Evolutionary conservation across 2,888 invertebrate species (phyloP).

Genomic region (Adelognathus sp.): DNA sequence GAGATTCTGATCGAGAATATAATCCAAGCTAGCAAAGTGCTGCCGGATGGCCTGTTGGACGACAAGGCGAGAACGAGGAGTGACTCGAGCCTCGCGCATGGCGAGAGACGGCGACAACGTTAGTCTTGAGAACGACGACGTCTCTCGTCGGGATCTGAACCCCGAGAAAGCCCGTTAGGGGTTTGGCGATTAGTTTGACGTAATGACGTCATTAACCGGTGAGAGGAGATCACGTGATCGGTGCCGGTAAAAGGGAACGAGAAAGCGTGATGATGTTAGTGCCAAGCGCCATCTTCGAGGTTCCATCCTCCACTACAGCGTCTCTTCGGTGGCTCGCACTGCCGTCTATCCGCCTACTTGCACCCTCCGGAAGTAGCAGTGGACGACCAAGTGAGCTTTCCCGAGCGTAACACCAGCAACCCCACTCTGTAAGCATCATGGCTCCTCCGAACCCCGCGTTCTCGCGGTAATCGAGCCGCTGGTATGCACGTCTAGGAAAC

Average conservation of each 20-base stretch:
- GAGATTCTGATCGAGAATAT: conserved; percentile 44
- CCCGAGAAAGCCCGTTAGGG: conserved; percentile 69
- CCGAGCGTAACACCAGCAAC: conserved; percentile 25
- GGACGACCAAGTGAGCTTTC: conserved; percentile 40
- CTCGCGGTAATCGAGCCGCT: conserved; percentile 19
- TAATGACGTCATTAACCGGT: conserved; percentile 76
- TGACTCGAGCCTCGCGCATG: conserved; percentile 13
- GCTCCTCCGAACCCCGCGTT: conserved; percentile 11
- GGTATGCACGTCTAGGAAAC: conserved; percentile 44
- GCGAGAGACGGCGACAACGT: conserved; percentile 12
- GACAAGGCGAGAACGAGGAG: conserved; percentile 32
- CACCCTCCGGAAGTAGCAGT: background rate
- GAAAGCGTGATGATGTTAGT: conserved; percentile 70
- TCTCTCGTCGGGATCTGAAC: conserved; percentile 47
- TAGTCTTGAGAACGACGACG: conserved; percentile 6
- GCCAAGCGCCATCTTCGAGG: conserved; percentile 70
- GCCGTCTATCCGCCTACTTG: conserved; percentile 4
- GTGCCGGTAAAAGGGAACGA: conserved; percentile 45
- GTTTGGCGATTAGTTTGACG: conserved; percentile 75
- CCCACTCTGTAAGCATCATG: conserved; percentile 28
- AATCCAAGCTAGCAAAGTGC: conserved; percentile 43
- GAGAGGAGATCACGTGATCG: conserved; percentile 71
- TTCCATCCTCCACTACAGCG: conserved; percentile 67
- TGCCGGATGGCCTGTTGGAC: conserved; percentile 25
- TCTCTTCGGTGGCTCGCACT: conserved; percentile 24